phyloP scores from a whole-genome alignment of 1,140 invertebrate genomes.

The Halesus radiatus region DNA sequence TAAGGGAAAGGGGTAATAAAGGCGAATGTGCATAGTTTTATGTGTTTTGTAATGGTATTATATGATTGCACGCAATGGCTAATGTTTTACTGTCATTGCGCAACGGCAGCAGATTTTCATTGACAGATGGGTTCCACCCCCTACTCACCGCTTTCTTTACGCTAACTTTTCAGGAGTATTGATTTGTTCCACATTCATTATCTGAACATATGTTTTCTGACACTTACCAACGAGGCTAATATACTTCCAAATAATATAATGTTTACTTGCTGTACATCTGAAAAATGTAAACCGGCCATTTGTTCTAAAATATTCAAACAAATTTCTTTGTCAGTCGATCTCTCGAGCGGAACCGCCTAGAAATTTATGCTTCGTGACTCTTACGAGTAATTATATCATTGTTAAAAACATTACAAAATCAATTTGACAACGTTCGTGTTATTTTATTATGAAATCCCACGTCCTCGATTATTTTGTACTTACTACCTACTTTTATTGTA shows the following conservation, averaged over 20 bases:
- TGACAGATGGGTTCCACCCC: constrained; percentile 65
- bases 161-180: constrained; percentile 60
- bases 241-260: no score
- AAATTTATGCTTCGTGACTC: constrained; percentile 30
- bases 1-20: no score
- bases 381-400: no score
- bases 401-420: no score
- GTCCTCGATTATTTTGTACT: background rate
- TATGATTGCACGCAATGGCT: constrained; percentile 11
- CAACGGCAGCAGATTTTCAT: constrained; percentile 60
- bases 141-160: constrained; percentile 55
- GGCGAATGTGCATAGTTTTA: background rate
- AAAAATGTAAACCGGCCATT: constrained; percentile 5
- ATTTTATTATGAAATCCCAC: no score
- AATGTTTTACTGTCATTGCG: constrained; percentile 62
- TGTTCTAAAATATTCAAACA: constrained; percentile 33
- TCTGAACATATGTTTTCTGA: constrained; percentile 63
- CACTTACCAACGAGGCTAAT: background rate
- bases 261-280: no score
- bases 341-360: constrained; percentile 17
- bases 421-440: no score
- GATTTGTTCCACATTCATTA: constrained; percentile 66
- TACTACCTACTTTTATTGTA: constrained; percentile 23
- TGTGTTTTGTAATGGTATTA: constrained; percentile 31
- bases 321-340: constrained; percentile 28